phyloP scores from a whole-genome alignment of 2,797 vertebrate species.

The Xyrichtys novacula region DNA sequence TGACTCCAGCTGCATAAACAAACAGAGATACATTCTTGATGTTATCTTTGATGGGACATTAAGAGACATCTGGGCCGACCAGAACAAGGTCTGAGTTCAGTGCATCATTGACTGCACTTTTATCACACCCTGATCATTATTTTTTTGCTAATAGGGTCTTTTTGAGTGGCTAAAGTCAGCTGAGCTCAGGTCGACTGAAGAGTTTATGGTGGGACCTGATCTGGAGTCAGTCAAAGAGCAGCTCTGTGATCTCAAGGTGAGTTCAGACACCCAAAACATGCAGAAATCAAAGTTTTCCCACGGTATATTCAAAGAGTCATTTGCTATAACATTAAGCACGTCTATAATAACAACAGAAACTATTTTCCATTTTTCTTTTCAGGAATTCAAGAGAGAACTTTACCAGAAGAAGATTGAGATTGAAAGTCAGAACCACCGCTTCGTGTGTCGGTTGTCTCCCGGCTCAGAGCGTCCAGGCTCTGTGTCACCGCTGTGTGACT shows the following conservation, averaged over 20 bases:
- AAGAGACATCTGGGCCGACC: not conserved
- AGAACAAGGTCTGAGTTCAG: not conserved
- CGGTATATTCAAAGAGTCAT: too few species aligned
- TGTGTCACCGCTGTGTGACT: conserved; percentile 78
- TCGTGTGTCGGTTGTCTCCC: conserved; percentile 82
- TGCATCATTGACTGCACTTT: not conserved
- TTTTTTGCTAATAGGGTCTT: conserved; percentile 80
- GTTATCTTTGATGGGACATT: not conserved
- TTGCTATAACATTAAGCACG: too few species aligned
- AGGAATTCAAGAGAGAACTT: conserved; percentile 92
- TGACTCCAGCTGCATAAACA: conserved; percentile 15
- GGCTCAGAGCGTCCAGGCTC: conserved; percentile 74
- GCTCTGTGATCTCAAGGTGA: conserved; percentile 90
- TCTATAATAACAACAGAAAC: not conserved
- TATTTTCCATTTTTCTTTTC: conserved; percentile 34
- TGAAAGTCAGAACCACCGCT: conserved; percentile 88
- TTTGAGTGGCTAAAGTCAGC: conserved; percentile 89
- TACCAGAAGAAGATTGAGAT: conserved; percentile 93
- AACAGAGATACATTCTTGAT: conserved; percentile 14
- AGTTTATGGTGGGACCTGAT: conserved; percentile 88
- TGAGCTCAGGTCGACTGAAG: conserved; percentile 87
- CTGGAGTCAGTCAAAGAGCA: conserved; percentile 89
- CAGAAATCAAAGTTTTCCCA: not conserved
- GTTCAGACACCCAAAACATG: conserved; percentile 1
- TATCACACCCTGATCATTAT: not conserved